Conservation (phyloP, 2,113 vertebrate genomes). For the Callaeas wilsoni region DNA sequence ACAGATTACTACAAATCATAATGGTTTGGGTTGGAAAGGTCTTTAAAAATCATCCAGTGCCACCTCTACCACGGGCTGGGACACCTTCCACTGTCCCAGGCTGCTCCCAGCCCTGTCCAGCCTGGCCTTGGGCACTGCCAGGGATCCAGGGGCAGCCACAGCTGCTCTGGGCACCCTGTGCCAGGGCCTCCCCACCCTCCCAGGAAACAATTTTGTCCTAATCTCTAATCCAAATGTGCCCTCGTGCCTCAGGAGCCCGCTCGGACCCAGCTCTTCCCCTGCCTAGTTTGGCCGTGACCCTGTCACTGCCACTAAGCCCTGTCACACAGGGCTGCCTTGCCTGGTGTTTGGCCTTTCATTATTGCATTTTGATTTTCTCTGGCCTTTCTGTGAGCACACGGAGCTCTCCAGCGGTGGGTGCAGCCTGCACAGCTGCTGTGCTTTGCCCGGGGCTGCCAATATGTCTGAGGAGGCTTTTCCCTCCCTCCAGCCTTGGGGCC, state of each 20-base stretch:
- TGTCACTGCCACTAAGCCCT: neutral
- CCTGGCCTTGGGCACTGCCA: neutral
- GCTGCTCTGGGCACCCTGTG: neutral
- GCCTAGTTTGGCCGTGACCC: neutral
- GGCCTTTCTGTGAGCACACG: neutral
- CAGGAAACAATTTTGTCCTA: neutral
- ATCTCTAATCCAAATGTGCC: neutral
- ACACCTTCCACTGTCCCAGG: neutral
- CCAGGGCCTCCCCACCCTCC: neutral
- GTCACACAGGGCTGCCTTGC: neutral
- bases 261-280: neutral
- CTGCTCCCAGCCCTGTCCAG: fast-evolving
- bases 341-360: neutral
- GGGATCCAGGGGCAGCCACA: neutral
- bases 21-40: neutral
- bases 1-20: neutral
- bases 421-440: neutral
- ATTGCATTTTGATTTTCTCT: neutral
- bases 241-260: neutral
- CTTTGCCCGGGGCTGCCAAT: neutral
- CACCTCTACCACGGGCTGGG: neutral
- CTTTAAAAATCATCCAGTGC: neutral
- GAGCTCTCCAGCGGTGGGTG: neutral
- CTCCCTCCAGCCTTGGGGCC: neutral
- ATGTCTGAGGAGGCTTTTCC: fast-evolving